Base-by-base conservation (phyloP, 2,797 vertebrate species). In the Argya squamiceps region DNA sequence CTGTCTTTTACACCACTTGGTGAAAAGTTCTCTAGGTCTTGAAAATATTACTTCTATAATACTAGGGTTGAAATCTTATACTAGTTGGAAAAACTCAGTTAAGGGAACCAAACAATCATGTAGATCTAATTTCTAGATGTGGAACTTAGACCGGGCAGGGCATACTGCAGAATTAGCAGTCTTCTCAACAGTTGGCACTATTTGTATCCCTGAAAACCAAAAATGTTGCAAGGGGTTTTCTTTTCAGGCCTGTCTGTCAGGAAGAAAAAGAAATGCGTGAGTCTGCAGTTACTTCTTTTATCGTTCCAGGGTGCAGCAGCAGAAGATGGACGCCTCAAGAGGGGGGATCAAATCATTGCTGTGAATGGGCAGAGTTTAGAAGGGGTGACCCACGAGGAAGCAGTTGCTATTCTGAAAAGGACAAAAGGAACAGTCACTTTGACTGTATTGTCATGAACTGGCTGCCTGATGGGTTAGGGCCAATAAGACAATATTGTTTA, bases 321-420 rank as follows among this genome's bases (percentile, higher is more conserved):
- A 3, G 99, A 99, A 98, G 99, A 99, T 39, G 99, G 99, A 27
- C 99, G 98, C 32, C 98, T 99, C 81, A 99, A 99, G 96, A 98
- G 99, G 6, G 99, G 99, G 1, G 99, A 99, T 97, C 99, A 99
- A 96, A 99, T 99, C 80, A 98, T 99, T 91, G 99, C 99, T 7
- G 99, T 99, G 52, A 99, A 99, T 29, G 99, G 98, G 26, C 99
- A 99, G 97, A 99, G 98, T 84, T 98, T 99, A 90, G 99, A 99
- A 90, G 99, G 99, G 9, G 99, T 99, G 41, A 99, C 99, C 34
- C 99, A 99, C 2, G 99, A 99, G 97, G 99, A 99, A 95, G 99
- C 99, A 0, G 99, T 99, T 9, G 98, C 98, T 94, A 99, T 99
- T 97, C 98, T 99, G 88, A 99, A 99, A 96, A 98, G 98, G 97